Percentiles rank a stretch among this genome's conserved stretches.
phyloP scores from a whole-genome alignment of 2,888 invertebrate genomes.

The Eubasilissa splendida region DNA sequence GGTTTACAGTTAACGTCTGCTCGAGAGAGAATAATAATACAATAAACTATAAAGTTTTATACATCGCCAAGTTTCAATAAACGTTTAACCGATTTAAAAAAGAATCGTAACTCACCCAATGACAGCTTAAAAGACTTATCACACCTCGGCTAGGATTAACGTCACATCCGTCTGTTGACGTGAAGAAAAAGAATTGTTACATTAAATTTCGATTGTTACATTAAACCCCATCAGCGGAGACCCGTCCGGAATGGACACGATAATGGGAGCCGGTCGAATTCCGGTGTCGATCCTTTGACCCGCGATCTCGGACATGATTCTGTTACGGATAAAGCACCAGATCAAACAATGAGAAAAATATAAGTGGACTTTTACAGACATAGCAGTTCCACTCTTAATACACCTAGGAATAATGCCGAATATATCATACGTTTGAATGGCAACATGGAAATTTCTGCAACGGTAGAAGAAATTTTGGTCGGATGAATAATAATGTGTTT shows the following conservation, averaged over 20 bases:
- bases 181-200: conserved; percentile 26
- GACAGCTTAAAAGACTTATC: conserved; percentile 42
- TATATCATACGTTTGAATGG: neutral
- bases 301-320: conserved; percentile 19
- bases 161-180: conserved; percentile 39
- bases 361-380: neutral
- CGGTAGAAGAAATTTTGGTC: conserved; percentile 3
- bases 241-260: conserved; percentile 17
- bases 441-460: neutral
- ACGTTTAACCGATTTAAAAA: conserved; percentile 22
- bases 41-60: neutral
- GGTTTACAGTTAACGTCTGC: too few relatives aligned
- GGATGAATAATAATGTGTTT: conserved; percentile 25
- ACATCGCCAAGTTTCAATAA: conserved; percentile 30
- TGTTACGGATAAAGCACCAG: conserved; percentile 8
- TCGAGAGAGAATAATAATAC: too few relatives aligned
- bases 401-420: neutral
- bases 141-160: conserved; percentile 27
- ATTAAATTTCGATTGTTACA: conserved; percentile 24
- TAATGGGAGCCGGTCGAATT: conserved; percentile 39
- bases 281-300: conserved; percentile 41
- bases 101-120: conserved; percentile 20
- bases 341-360: neutral
- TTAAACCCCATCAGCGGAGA: conserved; percentile 27
- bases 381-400: neutral